A percentile compares a stretch with the other conserved stretches of the same genome.
phyloP scores from a whole-genome alignment of 2,113 vertebrate species.

The Baryphthengus martii region DNA sequence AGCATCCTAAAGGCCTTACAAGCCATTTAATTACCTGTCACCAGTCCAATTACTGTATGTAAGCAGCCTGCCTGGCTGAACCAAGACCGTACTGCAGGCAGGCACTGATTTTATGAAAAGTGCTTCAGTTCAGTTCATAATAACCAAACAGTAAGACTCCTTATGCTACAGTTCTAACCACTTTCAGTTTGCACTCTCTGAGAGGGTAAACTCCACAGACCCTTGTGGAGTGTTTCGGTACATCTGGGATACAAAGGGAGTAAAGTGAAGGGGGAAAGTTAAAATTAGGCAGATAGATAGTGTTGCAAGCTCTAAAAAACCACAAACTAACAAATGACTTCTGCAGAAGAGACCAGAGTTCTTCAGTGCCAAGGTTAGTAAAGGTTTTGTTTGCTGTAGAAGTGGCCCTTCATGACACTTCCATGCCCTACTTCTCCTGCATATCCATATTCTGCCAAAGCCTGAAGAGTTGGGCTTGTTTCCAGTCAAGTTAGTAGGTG shows the following conservation, averaged over 20 bases:
- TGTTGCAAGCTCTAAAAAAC: background rate
- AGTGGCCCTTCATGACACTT: background rate
- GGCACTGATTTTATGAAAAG: background rate
- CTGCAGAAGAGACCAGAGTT: background rate
- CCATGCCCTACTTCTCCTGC: background rate
- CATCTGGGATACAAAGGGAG: background rate
- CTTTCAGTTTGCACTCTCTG: background rate
- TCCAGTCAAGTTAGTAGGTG: background rate
- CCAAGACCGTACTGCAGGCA: background rate
- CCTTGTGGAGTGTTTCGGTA: background rate
- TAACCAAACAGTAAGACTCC: background rate
- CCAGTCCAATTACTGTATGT: constrained; percentile 31
- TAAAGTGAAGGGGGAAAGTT: background rate
- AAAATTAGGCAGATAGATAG: background rate
- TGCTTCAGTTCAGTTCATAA: background rate
- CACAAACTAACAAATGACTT: background rate
- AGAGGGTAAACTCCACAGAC: background rate
- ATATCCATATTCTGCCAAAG: background rate
- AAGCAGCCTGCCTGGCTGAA: constrained; percentile 13
- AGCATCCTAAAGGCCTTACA: constrained; percentile 43
- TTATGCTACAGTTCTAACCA: background rate
- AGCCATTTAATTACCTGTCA: constrained; percentile 64
- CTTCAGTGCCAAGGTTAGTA: background rate
- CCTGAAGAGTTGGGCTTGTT: background rate
- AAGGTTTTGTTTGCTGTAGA: background rate